phyloP scores from a whole-genome alignment of 2,888 invertebrate species.

The Ryuthela nishihirai region DNA sequence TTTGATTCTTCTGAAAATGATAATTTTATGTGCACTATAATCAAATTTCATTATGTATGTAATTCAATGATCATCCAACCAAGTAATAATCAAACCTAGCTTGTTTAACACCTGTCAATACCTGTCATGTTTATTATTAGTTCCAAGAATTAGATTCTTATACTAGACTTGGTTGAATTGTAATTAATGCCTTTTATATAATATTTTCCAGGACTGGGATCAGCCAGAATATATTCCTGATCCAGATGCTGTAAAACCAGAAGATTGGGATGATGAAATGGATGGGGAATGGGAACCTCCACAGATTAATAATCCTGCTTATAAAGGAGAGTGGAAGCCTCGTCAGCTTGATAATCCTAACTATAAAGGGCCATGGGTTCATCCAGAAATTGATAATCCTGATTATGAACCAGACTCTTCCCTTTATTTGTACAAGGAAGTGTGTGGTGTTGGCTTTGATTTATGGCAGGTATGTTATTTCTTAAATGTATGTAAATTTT shows the following conservation, averaged over 20 bases:
- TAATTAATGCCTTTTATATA: too few species aligned
- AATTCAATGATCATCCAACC: too few species aligned
- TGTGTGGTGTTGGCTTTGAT: conserved; percentile 90
- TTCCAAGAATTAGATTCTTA: too few species aligned
- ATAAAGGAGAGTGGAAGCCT: conserved; percentile 98
- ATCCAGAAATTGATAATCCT: conserved; percentile 98
- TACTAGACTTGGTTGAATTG: too few species aligned
- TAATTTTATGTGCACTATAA: too few species aligned
- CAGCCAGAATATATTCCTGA: conserved; percentile 97
- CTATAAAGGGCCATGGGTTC: conserved; percentile 95
- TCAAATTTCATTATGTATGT: too few species aligned
- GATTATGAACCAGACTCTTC: conserved; percentile 82
- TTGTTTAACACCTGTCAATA: too few species aligned
- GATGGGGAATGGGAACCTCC: conserved; percentile 99
- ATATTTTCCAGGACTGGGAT: conserved; percentile 73
- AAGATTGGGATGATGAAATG: conserved; percentile 99
- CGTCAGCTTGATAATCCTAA: conserved; percentile 97
- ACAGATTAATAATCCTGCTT: conserved; percentile 98
- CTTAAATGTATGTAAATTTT: background rate
- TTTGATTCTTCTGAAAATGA: too few species aligned
- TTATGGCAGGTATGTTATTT: conserved; percentile 61
- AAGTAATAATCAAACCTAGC: too few species aligned
- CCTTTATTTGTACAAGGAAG: conserved; percentile 83
- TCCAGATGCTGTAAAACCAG: conserved; percentile 94
- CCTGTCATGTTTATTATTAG: too few species aligned